phyloP scores from a whole-genome alignment of 2,797 vertebrate species.

The Pempheris klunzingeri region DNA sequence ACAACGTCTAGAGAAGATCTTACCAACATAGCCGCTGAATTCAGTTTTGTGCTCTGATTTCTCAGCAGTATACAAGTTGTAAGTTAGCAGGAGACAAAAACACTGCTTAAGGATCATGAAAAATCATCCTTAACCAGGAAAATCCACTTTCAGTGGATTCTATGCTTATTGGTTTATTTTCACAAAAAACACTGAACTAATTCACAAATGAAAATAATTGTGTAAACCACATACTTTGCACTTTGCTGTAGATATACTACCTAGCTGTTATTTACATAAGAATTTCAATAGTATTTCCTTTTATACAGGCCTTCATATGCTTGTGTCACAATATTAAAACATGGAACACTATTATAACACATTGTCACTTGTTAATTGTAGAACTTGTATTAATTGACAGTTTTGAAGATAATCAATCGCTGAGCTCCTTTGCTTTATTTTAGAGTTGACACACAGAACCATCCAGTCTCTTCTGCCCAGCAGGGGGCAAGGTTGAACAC shows the following conservation, averaged over 20 bases:
- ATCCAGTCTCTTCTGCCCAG: constrained; percentile 48
- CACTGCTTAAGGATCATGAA: too few species aligned
- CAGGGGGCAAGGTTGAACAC: constrained; percentile 73
- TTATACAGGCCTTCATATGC: neutral
- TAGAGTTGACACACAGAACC: neutral
- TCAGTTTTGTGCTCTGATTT: neutral
- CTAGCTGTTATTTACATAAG: neutral
- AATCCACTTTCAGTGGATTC: neutral
- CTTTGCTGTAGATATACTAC: neutral
- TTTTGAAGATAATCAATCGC: neutral
- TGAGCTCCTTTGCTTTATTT: neutral
- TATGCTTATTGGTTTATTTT: neutral
- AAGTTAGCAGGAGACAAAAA: neutral
- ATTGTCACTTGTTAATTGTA: neutral
- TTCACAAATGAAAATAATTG: neutral
- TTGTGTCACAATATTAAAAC: neutral
- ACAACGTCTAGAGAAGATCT: neutral
- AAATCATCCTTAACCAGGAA: too few species aligned
- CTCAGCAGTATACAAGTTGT: neutral
- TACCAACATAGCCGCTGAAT: neutral
- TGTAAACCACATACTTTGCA: neutral
- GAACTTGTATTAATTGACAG: neutral
- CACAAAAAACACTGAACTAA: neutral
- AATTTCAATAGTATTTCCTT: too few species aligned
- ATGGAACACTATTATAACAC: neutral